Conservation (phyloP, 2,113 vertebrate genomes). For the Ageneiosus marmoratus region DNA sequence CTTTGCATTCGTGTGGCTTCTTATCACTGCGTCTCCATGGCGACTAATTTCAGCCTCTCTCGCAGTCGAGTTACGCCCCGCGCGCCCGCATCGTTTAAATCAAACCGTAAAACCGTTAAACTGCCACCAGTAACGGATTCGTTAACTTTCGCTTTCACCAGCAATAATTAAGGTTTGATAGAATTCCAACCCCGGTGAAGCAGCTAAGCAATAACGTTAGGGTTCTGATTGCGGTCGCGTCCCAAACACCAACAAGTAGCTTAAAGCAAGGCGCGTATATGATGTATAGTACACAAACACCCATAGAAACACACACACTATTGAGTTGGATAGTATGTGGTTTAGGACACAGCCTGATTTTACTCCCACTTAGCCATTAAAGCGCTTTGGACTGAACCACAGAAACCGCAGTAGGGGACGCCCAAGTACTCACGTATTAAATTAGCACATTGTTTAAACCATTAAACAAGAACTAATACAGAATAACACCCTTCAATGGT, state of each 20-base stretch:
- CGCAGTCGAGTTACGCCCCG: background rate
- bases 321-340: background rate
- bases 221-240: background rate
- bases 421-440: no score
- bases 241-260: background rate
- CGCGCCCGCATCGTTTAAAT: background rate
- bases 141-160: background rate
- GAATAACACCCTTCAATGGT: background rate
- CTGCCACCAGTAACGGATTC: background rate
- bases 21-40: background rate
- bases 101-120: background rate
- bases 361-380: background rate
- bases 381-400: background rate
- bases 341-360: slow-evolving; percentile 1
- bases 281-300: accelerated
- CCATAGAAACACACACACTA: background rate
- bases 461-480: background rate
- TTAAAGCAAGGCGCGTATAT: background rate
- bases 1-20: no score
- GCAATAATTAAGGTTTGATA: background rate
- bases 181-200: background rate
- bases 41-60: background rate
- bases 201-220: background rate
- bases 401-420: background rate
- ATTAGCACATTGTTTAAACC: background rate